Evolutionary conservation across 2,113 vertebrate species (phyloP), one percentile per base, ranked within the genome.

Genomic region (Amia ocellicauda): DNA sequence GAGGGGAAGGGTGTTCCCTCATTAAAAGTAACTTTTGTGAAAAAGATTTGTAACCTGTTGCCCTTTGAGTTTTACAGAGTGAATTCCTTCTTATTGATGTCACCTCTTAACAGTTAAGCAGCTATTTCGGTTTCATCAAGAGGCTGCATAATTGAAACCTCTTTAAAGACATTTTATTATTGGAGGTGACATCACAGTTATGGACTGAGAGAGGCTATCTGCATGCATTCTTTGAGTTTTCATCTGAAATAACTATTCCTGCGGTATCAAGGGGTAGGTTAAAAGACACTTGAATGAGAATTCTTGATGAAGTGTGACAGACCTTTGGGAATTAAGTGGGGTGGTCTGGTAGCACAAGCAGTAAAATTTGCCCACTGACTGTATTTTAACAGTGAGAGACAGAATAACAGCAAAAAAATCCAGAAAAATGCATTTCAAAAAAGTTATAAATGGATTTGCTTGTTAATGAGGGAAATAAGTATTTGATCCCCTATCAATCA

Each of bases 121-220:
- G 58, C 74, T 75, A 73, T 71, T 75, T 75, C 72, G 70, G 74
- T 74, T 78, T 76, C 72, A 74, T 78, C 72, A 83, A 83, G 73
- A 65, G 73, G 67, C 71, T 74, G 76, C 78, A 82, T 85, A 81
- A 86, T 85, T 85, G 71, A 81, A 84, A 76, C 80, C 79, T 83
- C 72, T 74, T 78, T 74, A 76, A 70, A 80, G 75, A 80, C 76
- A 71, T 71, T 67, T 75, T 69, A 80, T 86, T 82, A 83, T 79
- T 62, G 71, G 74, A 71, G 68, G 67, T 74, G 78, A 82, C 75
- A 79, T 76, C 62, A 72, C n/a, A 19, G 47, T 9, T 42, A 45
- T 16, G 36, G 56, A 22, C 29, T 28, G 22, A 23, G 43, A 51
- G 45, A 49, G 10, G 41, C 59, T 54, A 69, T 60, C 66, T 51